Base-by-base conservation (phyloP, 1,140 invertebrate genomes). In the Atta texana region DNA sequence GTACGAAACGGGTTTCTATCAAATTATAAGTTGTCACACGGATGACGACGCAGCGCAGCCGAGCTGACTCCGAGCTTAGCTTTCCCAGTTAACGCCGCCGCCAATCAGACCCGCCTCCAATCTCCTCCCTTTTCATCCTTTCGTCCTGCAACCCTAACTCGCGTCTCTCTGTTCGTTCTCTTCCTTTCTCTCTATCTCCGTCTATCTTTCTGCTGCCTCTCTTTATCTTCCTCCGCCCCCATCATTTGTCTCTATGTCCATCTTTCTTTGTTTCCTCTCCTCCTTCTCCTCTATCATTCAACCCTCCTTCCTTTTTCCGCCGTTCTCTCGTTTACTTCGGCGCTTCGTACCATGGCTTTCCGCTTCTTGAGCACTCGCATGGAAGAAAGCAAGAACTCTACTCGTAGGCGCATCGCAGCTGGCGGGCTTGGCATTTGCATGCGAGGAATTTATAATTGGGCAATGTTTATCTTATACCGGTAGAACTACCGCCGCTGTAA, bases 11-110 rank as follows among this genome's bases (percentile, higher is more conserved):
- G 91, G 68, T 89, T 91, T 93, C 92, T 92, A 94, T 94, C 91
- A 91, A 94, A 94, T 94, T 94, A 94, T 94, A 94, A 93, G 92
- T 94, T 93, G 92, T 93, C 92, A 92, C 92, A 92, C 90, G 92
- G 92, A 91, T 93, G 92, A 93, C 90, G 92, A 91, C 88, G 88
- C 91, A 89, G 64, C 77, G 80, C 80, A 74, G 87, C 91, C 85
- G 72, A 88, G 88, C 92, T 90, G 88, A 90, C 88, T 92, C 57
- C 84, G 82, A 86, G 89, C 88, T 93, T 93, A 91, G 90, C 90
- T 93, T 92, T 92, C 87, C 88, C 89, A 93, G 92, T 92, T 93
- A 92, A 92, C 91, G 86, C 89, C 86, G 90, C 87, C 91, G 88
- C 92, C 91, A 93, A 93, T 93, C 91, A 93, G 92, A 71, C 80